These are phyloP conservation scores for Plodia interpunctella DNA, from an alignment of 1,140 invertebrate species.

Conservation along the genomic window DNA sequence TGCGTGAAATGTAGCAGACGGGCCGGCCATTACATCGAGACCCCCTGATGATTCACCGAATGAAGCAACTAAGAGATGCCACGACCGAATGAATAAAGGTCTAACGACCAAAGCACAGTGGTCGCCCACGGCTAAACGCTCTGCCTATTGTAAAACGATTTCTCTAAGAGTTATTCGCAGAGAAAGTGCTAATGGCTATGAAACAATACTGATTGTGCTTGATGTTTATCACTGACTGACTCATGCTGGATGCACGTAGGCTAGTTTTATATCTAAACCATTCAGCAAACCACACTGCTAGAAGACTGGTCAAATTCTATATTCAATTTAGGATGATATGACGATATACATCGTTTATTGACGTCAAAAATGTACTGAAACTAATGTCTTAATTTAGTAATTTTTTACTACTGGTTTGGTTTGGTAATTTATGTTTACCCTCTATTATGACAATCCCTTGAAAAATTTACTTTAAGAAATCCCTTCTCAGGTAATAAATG, in stretches of 20 bases:
- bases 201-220: constrained; percentile 31
- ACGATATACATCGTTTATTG: too few relatives aligned
- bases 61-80: background rate
- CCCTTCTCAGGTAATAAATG: too few relatives aligned
- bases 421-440: too few relatives aligned
- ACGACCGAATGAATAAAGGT: constrained; percentile 9
- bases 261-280: background rate
- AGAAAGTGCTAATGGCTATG: constrained; percentile 33
- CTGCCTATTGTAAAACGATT: constrained; percentile 35
- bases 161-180: constrained; percentile 35
- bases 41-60: constrained; percentile 12
- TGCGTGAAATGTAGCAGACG: constrained; percentile 15
- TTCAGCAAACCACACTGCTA: too few relatives aligned
- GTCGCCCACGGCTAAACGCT: constrained; percentile 21
- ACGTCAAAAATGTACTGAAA: too few relatives aligned
- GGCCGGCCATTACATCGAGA: constrained; percentile 10
- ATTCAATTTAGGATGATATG: too few relatives aligned
- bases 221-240: constrained; percentile 8
- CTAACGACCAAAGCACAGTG: constrained; percentile 25
- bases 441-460: too few relatives aligned
- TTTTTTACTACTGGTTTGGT: too few relatives aligned
- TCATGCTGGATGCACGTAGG: background rate
- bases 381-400: too few relatives aligned
- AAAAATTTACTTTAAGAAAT: too few relatives aligned
- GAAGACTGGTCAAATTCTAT: too few relatives aligned